Conservation (phyloP, 2,888 invertebrate species). For the Ashinkailepas kermadecensis region DNA sequence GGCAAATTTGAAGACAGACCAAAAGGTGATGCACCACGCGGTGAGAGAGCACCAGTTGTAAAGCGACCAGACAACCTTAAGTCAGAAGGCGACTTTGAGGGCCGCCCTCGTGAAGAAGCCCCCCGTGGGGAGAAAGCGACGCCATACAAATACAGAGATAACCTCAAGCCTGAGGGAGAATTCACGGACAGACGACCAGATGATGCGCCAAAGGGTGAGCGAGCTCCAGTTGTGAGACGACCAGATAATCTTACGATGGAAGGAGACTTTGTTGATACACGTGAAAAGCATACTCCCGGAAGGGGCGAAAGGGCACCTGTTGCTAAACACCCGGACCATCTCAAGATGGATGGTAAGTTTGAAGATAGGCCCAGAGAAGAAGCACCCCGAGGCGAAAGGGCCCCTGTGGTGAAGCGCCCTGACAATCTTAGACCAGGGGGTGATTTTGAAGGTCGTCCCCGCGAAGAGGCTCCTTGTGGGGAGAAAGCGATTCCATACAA, state of each 20-base stretch:
- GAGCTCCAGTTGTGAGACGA: conserved; percentile 10
- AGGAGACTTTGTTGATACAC: conserved; percentile 31
- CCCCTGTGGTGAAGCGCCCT: conserved; percentile 37
- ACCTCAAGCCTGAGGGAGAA: conserved; percentile 51
- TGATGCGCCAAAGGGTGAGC: conserved; percentile 38
- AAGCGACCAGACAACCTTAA: no score
- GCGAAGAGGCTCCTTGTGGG: no score
- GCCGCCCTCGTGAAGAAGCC: no score
- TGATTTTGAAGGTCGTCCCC: conserved; percentile 24
- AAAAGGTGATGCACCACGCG: no score
- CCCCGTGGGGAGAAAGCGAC: no score
- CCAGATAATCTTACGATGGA: conserved; percentile 24
- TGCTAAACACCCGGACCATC: conserved; percentile 35
- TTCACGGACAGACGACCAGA: conserved; percentile 50
- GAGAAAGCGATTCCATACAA: no score
- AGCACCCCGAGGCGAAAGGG: conserved; percentile 31
- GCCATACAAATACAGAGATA: conserved; percentile 43
- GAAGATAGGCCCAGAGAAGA: conserved; percentile 28
- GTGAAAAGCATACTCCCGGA: conserved; percentile 24
- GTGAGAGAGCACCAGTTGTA: no score
- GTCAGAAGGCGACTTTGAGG: no score
- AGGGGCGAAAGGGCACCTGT: conserved; percentile 51
- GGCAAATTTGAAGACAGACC: no score
- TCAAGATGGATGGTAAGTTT: conserved; percentile 34
- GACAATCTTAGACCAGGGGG: conserved; percentile 66